Percentiles rank a stretch among this genome's conserved stretches.
Conservation (phyloP, 2,888 invertebrate genomes). For the Ennomos fuscantarius region DNA sequence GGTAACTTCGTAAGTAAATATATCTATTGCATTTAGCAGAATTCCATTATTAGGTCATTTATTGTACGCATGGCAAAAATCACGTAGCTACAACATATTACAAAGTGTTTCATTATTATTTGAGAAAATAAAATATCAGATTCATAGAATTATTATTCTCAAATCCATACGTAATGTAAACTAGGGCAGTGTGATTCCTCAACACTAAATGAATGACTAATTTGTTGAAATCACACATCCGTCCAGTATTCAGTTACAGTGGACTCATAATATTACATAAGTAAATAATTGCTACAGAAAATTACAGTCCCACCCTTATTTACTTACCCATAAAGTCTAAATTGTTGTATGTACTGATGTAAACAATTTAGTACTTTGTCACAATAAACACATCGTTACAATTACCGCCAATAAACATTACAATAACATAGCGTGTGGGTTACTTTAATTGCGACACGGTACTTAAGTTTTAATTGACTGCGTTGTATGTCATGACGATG, state of each 20-base stretch:
- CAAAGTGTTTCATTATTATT: too few species aligned
- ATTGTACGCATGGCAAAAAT: slow-evolving; percentile 6
- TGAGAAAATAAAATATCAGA: neutral
- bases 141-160: slow-evolving; percentile 10
- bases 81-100: neutral
- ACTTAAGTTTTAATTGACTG: slow-evolving; percentile 10
- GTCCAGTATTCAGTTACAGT: slow-evolving; percentile 37
- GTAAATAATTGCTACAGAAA: slow-evolving; percentile 7
- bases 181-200: slow-evolving; percentile 34
- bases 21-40: too few species aligned
- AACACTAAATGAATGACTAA: slow-evolving; percentile 38
- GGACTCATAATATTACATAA: slow-evolving; percentile 38
- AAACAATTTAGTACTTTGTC: slow-evolving; percentile 14
- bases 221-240: slow-evolving; percentile 40
- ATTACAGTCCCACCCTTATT: slow-evolving; percentile 3
- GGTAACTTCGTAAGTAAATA: too few species aligned
- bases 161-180: slow-evolving; percentile 20
- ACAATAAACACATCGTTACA: slow-evolving; percentile 5
- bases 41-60: neutral
- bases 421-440: slow-evolving; percentile 8
- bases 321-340: slow-evolving; percentile 1
- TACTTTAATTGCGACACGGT: slow-evolving; percentile 22
- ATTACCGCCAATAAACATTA: neutral
- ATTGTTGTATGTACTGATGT: neutral
- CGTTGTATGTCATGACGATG: slow-evolving; percentile 12